Conservation (phyloP, 1,140 invertebrate species). For the Triops cancriformis region DNA sequence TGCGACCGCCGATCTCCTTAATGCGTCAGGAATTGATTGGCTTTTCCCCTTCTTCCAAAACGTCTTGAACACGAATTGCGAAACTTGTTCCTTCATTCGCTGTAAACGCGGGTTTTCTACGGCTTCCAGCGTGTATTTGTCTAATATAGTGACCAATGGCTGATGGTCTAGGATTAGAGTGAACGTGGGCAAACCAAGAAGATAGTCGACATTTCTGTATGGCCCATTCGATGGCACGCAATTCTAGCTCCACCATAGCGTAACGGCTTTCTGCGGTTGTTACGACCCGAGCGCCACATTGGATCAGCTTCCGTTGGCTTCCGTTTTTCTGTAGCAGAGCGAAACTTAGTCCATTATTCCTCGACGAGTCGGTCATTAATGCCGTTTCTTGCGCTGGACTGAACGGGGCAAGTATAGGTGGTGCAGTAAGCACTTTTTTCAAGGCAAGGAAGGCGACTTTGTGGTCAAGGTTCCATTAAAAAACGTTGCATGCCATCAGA, state of each 20-base stretch:
- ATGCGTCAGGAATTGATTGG: not conserved
- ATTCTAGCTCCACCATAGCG: conserved; percentile 30
- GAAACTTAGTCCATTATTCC: conserved; percentile 25
- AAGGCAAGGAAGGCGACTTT: conserved; percentile 20
- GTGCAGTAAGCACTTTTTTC: conserved; percentile 18
- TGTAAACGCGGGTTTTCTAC: conserved; percentile 28
- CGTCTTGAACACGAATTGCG: conserved; percentile 19
- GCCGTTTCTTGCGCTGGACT: conserved; percentile 23
- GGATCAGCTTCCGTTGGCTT: conserved; percentile 22
- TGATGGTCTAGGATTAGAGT: too few relatives aligned
- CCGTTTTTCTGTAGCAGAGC: conserved; percentile 25
- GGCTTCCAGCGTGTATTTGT: too few relatives aligned
- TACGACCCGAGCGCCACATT: conserved; percentile 30
- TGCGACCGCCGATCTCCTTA: not conserved
- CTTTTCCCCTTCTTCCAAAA: conserved; percentile 14
- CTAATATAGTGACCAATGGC: conserved; percentile 29
- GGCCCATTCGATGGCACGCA: conserved; percentile 28
- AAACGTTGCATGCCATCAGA: not conserved
- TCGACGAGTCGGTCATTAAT: conserved; percentile 29
- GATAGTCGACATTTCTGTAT: conserved; percentile 32
- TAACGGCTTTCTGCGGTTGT: conserved; percentile 27
- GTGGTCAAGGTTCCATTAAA: conserved; percentile 24
- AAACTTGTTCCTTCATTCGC: conserved; percentile 22
- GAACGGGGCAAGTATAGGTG: conserved; percentile 24
- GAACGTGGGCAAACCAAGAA: conserved; percentile 30